Conservation (phyloP, 2,113 vertebrate species). For the Boleophthalmus pectinirostris region DNA sequence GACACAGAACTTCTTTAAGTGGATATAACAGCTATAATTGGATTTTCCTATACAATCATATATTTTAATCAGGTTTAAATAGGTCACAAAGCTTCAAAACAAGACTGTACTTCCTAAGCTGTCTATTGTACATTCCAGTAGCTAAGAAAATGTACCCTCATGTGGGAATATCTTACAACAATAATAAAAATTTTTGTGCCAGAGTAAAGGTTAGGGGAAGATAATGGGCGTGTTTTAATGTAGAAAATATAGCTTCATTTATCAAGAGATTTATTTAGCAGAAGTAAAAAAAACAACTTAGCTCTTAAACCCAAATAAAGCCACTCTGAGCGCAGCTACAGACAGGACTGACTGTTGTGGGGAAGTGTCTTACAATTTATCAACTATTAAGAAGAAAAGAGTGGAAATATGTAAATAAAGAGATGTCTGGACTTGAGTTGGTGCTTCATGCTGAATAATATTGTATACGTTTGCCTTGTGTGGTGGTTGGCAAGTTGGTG, state of each 20-base stretch:
- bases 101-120: neutral
- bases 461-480: neutral
- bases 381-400: neutral
- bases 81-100: constrained; percentile 2
- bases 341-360: neutral
- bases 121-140: neutral
- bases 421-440: neutral
- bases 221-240: constrained; percentile 3
- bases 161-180: neutral
- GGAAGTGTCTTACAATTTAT: neutral
- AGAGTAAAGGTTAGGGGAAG: neutral
- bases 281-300: neutral
- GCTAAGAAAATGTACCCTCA: neutral
- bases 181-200: neutral
- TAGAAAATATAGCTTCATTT: neutral
- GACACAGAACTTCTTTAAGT: neutral
- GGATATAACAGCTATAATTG: neutral
- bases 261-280: neutral
- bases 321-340: neutral
- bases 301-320: constrained; percentile 2
- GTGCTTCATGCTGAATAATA: neutral
- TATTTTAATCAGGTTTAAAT: neutral
- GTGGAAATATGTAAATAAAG: neutral
- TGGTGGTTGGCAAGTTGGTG: neutral
- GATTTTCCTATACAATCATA: neutral